Evolutionary conservation across 2,797 vertebrate genomes (phyloP).

Genomic region (Octomys mimax): DNA sequence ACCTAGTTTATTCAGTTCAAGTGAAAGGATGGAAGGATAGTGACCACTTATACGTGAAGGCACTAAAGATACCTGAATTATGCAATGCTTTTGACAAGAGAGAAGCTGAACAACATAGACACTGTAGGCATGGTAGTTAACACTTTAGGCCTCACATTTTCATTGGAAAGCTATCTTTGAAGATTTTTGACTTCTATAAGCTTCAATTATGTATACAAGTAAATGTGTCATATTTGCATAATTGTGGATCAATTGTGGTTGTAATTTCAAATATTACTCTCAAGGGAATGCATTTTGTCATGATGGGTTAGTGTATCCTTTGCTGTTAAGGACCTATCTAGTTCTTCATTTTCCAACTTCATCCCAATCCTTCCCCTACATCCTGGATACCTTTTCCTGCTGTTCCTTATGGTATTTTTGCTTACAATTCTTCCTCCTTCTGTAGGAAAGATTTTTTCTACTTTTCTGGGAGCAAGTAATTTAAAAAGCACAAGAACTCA

Average conservation of each 20-base stretch:
- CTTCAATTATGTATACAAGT: neutral
- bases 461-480: too few relatives aligned
- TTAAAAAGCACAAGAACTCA: neutral
- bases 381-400: neutral
- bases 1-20: slow-evolving; percentile 10
- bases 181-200: slow-evolving; percentile 34
- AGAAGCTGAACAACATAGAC: neutral
- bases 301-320: neutral
- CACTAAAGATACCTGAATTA: neutral
- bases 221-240: slow-evolving; percentile 20
- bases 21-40: neutral
- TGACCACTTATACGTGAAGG: neutral
- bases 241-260: slow-evolving; percentile 26
- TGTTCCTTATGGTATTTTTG: neutral
- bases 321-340: neutral
- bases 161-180: slow-evolving; percentile 30
- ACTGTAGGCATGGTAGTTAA: neutral
- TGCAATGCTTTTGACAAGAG: neutral
- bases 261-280: neutral
- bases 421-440: neutral
- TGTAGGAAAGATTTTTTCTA: neutral
- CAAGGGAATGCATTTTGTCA: neutral
- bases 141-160: neutral
- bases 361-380: neutral
- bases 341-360: neutral